Evolutionary conservation across 2,113 vertebrate genomes (phyloP), one percentile per base, ranked within the genome.

Genomic region (Falco punctatus): DNA sequence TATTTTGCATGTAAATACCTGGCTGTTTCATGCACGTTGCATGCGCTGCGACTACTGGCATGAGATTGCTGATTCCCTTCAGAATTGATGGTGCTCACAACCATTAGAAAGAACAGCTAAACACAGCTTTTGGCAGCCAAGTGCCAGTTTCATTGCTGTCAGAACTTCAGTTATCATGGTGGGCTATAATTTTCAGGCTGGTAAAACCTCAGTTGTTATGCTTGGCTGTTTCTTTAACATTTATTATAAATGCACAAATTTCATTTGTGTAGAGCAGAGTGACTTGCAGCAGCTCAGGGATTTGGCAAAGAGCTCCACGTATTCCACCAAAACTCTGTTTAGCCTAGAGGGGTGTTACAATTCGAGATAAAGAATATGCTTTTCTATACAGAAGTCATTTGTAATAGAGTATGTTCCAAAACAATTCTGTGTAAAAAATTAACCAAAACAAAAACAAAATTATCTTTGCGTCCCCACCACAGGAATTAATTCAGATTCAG

Each of bases 261-360:
- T 96, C 91, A 95, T 96, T 96, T 96, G 91, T 28, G n/a, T 62
- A 74, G 91, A 82, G 93, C 70, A 83, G 75, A 96, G 94, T 81
- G 89, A 91, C 92, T 91, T 22, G 58, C 24, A 15, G 78, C 62
- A 65, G 92, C 59, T 95, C 93, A 77, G 84, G 86, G 70, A 83
- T 86, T 72, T 85, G 94, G 92, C 67, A 86, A 81, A 66, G 51
- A 78, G 28, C 61, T 90, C 69, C 64, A 38, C 5, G 18, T 89
- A 51, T 81, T 94, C 94, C 57, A 94, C 69, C 46, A 10, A 38
- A 51, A 93, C 90, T 88, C 91, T 82, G 61, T 75, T 94, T 91
- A 75, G 81, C 61, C 92, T 91, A 72, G 81, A 81, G 91, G 67
- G 55, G 33, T 7, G 3, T 65, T 87, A 69, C 44, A 71, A 71